Conservation (phyloP, 2,113 vertebrate genomes). For the Nibea coibor region DNA sequence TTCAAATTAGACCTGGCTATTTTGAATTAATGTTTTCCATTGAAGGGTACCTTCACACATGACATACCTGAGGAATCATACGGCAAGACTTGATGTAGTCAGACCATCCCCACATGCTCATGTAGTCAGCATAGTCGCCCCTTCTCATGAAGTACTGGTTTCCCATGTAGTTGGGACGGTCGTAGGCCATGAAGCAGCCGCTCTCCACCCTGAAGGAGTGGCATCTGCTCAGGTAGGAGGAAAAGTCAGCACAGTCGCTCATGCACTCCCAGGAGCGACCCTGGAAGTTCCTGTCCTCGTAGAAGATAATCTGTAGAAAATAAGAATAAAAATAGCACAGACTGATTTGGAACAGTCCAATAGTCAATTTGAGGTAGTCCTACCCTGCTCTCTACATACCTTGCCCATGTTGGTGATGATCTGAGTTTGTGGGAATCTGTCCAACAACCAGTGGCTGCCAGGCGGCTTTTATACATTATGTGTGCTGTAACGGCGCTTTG, state of each 20-base stretch:
- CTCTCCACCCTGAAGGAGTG: slow-evolving; percentile 81
- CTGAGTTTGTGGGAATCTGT: slow-evolving; percentile 76
- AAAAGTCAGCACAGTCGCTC: slow-evolving; percentile 78
- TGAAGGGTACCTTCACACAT: not conserved
- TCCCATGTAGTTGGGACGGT: slow-evolving; percentile 76
- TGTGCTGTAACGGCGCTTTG: slow-evolving; percentile 70
- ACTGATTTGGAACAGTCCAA: not conserved
- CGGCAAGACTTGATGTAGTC: slow-evolving; percentile 80
- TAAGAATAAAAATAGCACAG: not conserved
- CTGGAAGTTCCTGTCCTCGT: slow-evolving; percentile 81
- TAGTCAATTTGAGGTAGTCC: not conserved
- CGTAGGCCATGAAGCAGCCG: slow-evolving; percentile 83
- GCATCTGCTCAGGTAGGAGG: slow-evolving; percentile 78
- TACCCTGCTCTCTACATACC: slow-evolving; percentile 58
- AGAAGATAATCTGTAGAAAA: slow-evolving; percentile 73
- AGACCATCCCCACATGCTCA: slow-evolving; percentile 52
- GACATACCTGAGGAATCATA: slow-evolving; percentile 72
- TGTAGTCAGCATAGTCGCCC: slow-evolving; percentile 77
- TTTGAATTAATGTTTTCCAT: not conserved
- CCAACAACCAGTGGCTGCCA: slow-evolving; percentile 73
- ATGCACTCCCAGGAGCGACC: slow-evolving; percentile 78
- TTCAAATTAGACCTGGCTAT: not conserved
- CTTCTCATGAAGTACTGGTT: slow-evolving; percentile 77
- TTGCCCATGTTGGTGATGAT: slow-evolving; percentile 78
- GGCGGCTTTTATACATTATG: slow-evolving; percentile 80